These are phyloP conservation scores for Urocynchramus pylzowi DNA, from an alignment of 2,113 vertebrate genomes.

Conservation along the genomic window DNA sequence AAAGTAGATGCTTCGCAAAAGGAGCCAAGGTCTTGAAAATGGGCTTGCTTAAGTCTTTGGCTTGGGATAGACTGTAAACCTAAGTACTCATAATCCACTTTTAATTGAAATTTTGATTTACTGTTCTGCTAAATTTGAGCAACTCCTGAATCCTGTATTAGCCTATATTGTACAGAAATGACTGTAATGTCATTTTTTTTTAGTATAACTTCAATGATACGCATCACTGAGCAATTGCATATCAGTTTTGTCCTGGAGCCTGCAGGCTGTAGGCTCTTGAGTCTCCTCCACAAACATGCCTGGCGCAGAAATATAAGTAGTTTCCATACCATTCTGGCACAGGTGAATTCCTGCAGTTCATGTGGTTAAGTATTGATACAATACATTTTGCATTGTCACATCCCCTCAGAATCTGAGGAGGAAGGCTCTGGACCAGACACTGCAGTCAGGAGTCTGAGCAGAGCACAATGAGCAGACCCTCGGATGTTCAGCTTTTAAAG, in stretches of 20 bases:
- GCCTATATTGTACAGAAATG: background rate
- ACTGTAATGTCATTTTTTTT: background rate
- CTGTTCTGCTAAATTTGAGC: background rate
- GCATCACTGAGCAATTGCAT: background rate
- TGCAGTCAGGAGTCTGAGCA: background rate
- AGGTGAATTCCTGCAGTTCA: background rate
- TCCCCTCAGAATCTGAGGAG: background rate
- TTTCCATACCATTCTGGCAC: background rate
- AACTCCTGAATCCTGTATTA: background rate
- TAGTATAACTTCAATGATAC: background rate
- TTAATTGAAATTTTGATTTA: slow-evolving; percentile 27
- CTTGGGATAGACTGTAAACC: background rate
- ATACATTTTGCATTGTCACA: background rate
- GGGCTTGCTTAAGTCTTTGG: background rate
- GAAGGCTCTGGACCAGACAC: background rate
- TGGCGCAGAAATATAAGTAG: background rate
- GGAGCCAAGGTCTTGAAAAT: background rate
- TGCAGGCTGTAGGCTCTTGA: background rate
- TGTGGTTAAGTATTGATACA: background rate
- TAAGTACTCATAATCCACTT: background rate
- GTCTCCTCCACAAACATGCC: background rate
- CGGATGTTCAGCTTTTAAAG: background rate
- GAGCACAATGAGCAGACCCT: background rate
- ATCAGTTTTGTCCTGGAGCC: background rate
- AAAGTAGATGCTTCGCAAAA: background rate